Base-by-base conservation (phyloP, 53 echinoderm and acorn worm species). In the Echinometra lucunter region DNA sequence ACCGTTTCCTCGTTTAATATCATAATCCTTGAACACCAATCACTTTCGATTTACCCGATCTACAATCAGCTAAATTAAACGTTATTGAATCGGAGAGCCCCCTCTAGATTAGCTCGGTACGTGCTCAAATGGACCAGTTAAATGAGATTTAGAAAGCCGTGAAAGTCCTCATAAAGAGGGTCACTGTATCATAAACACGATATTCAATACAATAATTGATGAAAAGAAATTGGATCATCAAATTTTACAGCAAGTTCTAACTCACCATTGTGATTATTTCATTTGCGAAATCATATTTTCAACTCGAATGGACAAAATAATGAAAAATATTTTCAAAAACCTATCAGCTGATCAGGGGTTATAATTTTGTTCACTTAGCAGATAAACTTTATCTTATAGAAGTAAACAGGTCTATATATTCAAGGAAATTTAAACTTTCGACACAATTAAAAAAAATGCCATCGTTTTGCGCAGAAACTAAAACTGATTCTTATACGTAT, bases 21-120 rank as follows among this genome's bases (percentile, higher is more conserved):
- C 6, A 85, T 47, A 49, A 85, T 47, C 85, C 85, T 49, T 85
- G 85, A 49, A 28, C 49, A 85, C n/a, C 85, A 85, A 85, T 85
- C 85, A 13, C 85, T 47, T 85, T 49, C 49, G 85, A 85, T 85
- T 85, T 85, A 53, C 49, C 49, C n/a, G 49, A 49, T 49, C 49
- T 47, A 85, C 47, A 85, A 11, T 85, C 49, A 49, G n/a, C 85
- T 85, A 85, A 85, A 85, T 85, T 85, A 40, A 85, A 85, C 85
- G 28, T 49, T 85, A 85, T 85, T 85, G 85, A 49, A 85, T 85
- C 49, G 21, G 49, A 12, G 85, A n/a, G 28, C 18, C 85, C 17
- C 85, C 12, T 35, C 11, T 72, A 37, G 19, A 34, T 1, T 8
- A 28, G 34, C 10, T 30, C 18, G 11, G 32, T 69, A 2, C 32